These are phyloP conservation scores for Chironomus tepperi DNA, from an alignment of 1,140 invertebrate species.

Conservation along the genomic window DNA sequence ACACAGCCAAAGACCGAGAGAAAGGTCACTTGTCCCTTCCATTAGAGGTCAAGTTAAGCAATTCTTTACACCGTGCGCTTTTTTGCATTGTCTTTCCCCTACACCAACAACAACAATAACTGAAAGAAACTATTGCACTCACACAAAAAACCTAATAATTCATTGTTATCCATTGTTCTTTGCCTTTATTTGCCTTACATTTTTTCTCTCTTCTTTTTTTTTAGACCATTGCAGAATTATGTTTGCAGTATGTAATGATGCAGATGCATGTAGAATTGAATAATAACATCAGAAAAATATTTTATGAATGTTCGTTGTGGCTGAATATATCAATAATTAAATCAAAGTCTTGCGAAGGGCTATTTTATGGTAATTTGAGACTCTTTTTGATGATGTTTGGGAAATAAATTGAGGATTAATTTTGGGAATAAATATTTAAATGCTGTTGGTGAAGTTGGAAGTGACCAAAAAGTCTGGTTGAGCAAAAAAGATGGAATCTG, in stretches of 20 bases:
- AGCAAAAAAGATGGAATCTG: too few species aligned
- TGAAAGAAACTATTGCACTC: too few species aligned
- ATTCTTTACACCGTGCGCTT: constrained; percentile 6
- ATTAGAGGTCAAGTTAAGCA: constrained; percentile 9
- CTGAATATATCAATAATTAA: not conserved
- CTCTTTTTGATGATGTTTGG: too few species aligned
- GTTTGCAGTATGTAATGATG: not conserved
- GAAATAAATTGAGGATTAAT: too few species aligned
- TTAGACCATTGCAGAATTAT: too few species aligned
- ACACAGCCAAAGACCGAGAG: not conserved
- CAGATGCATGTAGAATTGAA: not conserved
- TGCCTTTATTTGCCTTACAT: not conserved
- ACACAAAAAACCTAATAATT: not conserved
- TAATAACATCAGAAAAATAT: too few species aligned
- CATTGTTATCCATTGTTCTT: constrained; percentile 20
- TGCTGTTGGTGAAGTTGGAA: too few species aligned
- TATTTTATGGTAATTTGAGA: too few species aligned
- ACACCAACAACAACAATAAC: not conserved
- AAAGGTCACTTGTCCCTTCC: constrained; percentile 22
- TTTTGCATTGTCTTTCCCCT: not conserved
- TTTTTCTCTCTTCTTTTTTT: too few species aligned
- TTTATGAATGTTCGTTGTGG: too few species aligned
- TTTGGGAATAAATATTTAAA: too few species aligned
- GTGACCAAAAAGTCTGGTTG: too few species aligned
- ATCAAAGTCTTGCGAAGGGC: not conserved